Base-by-base conservation (phyloP, 2,888 invertebrate species). In the Panopea generosa region DNA sequence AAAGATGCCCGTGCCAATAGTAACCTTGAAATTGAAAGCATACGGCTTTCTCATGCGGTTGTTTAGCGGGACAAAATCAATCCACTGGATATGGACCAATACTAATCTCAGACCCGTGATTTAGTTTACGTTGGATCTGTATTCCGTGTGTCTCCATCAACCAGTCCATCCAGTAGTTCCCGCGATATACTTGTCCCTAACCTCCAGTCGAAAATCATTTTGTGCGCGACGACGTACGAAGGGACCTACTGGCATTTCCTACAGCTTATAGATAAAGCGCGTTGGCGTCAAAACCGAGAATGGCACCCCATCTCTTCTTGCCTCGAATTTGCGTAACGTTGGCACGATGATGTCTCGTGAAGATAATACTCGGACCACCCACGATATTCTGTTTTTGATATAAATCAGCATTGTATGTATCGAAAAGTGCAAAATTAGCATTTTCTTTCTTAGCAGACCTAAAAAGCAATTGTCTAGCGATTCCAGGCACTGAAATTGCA, bases 261-360 rank as follows among this genome's bases (percentile, higher is more conserved):
- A 78, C 73, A n/a, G 67, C 69, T 27, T 65, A 49, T 3, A 78
- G 45, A 47, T 82, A 78, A 2, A 82, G 55, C 7, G 82, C 76
- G 65, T 79, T 79, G 33, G 77, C 79, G 50, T 82, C 77, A 40
- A 69, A 82, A 0, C 77, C 77, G 4, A 77, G 59, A 45, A 79
- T 75, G 3, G 71, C 49, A 4, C 47, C 24, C 49, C 74, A 79
- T 7, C 50, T 29, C 53, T 78, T 74, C 16, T 66, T 22, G 2
- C 60, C 68, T 40, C 76, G 14, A 0, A 82, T 71, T 7, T 4
- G 43, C 2, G 78, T 78, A 38, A 59, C 49, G 18, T 24, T 65
- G 60, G 29, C 38, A 59, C 49, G 18, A 29, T 65, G 60, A 33
- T 79, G 59, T 16, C 78, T 38, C 0, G 69, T 70, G 11, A 75